Evolutionary conservation across 1,140 invertebrate genomes (phyloP).

Genomic region (Sarcophaga bullata): DNA sequence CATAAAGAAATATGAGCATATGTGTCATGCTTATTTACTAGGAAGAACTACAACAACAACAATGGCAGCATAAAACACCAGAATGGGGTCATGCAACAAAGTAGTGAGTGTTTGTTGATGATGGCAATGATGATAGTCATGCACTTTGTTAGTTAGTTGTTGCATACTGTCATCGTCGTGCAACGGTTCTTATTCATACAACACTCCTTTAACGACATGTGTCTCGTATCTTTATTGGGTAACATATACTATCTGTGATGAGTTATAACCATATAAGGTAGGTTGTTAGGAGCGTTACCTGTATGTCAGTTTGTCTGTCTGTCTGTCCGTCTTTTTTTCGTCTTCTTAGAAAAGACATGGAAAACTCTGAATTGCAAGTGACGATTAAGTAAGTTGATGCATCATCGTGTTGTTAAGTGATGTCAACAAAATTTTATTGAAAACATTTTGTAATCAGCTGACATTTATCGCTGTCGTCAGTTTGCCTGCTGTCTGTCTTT

Average conservation of each 20-base stretch:
- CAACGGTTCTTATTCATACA: not conserved
- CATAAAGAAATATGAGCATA: no score
- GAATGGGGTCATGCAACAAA: slow-evolving; percentile 20
- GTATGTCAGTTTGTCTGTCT: not conserved
- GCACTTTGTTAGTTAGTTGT: not conserved
- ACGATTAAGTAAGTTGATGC: not conserved
- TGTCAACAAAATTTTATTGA: no score
- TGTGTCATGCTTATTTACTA: no score
- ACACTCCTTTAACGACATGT: not conserved
- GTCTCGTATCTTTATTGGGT: not conserved
- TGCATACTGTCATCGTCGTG: not conserved
- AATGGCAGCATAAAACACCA: not conserved
- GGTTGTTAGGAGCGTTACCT: not conserved
- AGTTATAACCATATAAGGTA: not conserved
- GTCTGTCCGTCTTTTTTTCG: not conserved
- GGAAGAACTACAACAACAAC: no score
- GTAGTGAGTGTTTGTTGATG: not conserved
- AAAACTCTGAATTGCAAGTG: not conserved
- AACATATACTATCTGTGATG: not conserved
- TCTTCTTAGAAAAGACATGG: not conserved
- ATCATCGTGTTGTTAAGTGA: not conserved
- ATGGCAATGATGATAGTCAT: not conserved
- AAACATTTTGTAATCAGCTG: no score
- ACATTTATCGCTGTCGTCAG: no score
- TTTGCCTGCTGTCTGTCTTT: no score